A percentile compares a stretch with the other conserved stretches of the same genome.
These are phyloP conservation scores for Amblyraja radiata DNA, from an alignment of 2,797 vertebrate genomes.

Conservation along the genomic window DNA sequence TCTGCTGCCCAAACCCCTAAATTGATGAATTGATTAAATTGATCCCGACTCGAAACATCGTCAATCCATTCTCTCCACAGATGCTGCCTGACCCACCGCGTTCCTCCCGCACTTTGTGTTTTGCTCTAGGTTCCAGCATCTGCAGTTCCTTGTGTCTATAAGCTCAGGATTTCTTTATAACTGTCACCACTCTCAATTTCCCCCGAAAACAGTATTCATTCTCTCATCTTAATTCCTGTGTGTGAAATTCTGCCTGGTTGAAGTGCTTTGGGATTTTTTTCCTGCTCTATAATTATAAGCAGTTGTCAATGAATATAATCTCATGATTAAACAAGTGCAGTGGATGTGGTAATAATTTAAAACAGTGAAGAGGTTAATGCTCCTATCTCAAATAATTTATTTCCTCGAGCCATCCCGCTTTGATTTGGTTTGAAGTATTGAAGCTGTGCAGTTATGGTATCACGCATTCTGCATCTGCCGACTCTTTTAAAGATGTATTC, in stretches of 20 bases:
- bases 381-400: neutral
- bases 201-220: neutral
- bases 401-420: neutral
- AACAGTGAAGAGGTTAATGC: neutral
- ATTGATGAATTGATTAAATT: too few species aligned
- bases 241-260: neutral
- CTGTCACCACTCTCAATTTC: neutral
- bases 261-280: neutral
- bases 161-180: neutral
- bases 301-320: neutral
- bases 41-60: too few species aligned
- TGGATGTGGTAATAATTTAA: neutral
- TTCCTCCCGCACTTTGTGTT: too few species aligned
- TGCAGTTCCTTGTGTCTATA: too few species aligned
- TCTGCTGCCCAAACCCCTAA: neutral
- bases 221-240: neutral
- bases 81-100: too few species aligned
- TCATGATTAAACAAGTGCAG: neutral
- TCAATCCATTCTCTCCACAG: too few species aligned
- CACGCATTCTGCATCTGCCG: neutral
- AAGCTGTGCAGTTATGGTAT: neutral
- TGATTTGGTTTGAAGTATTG: slow-evolving; percentile 5
- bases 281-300: neutral
- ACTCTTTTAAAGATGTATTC: neutral
- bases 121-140: too few species aligned